Evolutionary conservation across 37 sponge, comb jelly and placozoan species (phyloP).

Genomic region (Aplysina aerophoba): DNA sequence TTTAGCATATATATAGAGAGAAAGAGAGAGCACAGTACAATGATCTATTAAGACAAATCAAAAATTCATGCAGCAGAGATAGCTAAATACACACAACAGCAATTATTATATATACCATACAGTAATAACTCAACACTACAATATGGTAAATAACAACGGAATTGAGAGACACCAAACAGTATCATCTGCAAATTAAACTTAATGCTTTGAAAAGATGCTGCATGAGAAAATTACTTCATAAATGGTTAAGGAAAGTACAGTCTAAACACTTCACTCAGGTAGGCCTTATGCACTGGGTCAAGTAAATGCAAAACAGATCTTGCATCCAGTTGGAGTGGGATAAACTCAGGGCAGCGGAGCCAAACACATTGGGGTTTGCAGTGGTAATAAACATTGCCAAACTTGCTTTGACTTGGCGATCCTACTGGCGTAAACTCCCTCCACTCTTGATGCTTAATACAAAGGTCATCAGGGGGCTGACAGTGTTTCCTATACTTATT

Average conservation of each 20-base stretch:
- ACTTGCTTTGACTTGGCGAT: slow-evolving; percentile 5
- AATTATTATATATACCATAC: too few relatives aligned
- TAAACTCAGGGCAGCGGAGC: slow-evolving; percentile 8
- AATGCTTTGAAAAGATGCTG: background rate
- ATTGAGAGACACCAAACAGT: background rate
- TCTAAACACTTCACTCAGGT: background rate
- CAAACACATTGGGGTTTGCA: slow-evolving; percentile 4
- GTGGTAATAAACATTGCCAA: slow-evolving; percentile 34
- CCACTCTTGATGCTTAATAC: slow-evolving; percentile 43
- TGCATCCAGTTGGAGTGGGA: background rate
- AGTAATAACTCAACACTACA: too few relatives aligned
- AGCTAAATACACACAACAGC: too few relatives aligned
- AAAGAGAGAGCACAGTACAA: too few relatives aligned
- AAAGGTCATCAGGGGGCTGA: slow-evolving; percentile 27
- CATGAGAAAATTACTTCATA: background rate
- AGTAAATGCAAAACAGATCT: background rate
- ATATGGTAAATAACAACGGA: too few relatives aligned
- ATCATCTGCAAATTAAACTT: background rate
- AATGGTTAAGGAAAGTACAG: background rate
- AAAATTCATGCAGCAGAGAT: too few relatives aligned
- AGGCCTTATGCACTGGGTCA: too few relatives aligned
- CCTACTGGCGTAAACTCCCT: slow-evolving; percentile 23
- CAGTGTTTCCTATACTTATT: slow-evolving; percentile 31
- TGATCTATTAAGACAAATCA: too few relatives aligned
- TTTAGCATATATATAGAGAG: too few relatives aligned